phyloP scores from a whole-genome alignment of 2,113 vertebrate genomes.

The Ploceus nigricollis region DNA sequence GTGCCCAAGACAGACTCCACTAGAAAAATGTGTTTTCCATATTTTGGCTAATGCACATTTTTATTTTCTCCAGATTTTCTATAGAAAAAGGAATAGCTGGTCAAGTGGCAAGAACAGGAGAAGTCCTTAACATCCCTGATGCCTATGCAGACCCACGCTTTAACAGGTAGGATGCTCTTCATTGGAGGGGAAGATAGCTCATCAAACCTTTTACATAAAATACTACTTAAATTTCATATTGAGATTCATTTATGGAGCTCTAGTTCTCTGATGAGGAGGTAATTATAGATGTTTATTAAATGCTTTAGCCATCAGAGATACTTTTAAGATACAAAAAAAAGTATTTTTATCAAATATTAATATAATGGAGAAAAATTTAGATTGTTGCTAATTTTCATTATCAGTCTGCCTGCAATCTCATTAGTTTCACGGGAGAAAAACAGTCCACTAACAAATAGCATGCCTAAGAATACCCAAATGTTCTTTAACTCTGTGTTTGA shows the following conservation, averaged over 20 bases:
- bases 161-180: slow-evolving; percentile 82
- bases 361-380: not conserved
- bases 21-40: not conserved
- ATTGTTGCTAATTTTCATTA: not conserved
- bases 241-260: not conserved
- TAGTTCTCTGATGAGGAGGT: not conserved
- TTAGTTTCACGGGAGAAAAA: not conserved
- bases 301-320: not conserved
- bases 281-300: not conserved
- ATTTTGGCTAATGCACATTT: not conserved
- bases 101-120: slow-evolving; percentile 94
- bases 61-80: slow-evolving; percentile 85
- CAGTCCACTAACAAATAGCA: not conserved
- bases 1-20: not conserved
- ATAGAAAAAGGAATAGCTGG: slow-evolving; percentile 99
- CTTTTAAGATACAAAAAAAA: not conserved
- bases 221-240: not conserved
- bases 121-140: slow-evolving; percentile 97
- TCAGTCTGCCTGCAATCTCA: not conserved
- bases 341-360: not conserved
- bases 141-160: slow-evolving; percentile 99
- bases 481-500: not conserved
- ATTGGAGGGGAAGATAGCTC: not conserved
- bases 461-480: not conserved
- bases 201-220: not conserved